These are phyloP conservation scores for Trematocara macrostoma DNA, from an alignment of 2,113 vertebrate species.

Conservation along the genomic window DNA sequence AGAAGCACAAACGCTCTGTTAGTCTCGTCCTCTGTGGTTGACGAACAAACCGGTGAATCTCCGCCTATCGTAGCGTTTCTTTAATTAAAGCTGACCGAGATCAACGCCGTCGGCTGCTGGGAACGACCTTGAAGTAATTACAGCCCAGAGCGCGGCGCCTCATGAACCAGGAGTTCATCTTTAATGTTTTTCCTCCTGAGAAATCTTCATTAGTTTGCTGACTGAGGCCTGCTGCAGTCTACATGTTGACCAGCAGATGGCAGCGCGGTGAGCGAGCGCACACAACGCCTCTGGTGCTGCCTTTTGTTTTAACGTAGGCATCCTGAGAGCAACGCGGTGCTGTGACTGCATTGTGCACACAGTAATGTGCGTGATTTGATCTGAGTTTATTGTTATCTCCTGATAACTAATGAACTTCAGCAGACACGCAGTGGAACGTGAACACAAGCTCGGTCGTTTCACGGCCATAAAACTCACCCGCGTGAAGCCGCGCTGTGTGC, in stretches of 20 bases:
- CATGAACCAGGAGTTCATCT: not conserved
- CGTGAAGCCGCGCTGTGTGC: not conserved
- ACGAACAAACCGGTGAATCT: not conserved
- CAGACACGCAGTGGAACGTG: not conserved
- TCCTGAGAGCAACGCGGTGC: constrained; percentile 2
- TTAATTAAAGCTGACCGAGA: not conserved
- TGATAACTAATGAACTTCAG: not conserved
- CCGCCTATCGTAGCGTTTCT: not conserved
- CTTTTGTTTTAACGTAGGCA: not conserved
- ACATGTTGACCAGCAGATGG: not conserved
- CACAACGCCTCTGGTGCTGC: not conserved
- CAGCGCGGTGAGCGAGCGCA: not conserved
- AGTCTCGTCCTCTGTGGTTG: not conserved
- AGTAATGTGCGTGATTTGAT: not conserved
- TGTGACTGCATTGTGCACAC: not conserved
- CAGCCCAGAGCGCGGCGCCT: not conserved
- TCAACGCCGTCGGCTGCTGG: not conserved
- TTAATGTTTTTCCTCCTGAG: not conserved
- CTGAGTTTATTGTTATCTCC: not conserved
- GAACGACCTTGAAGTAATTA: not conserved
- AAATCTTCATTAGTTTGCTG: not conserved
- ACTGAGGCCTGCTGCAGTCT: not conserved
- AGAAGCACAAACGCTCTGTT: not conserved
- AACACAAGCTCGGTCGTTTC: not conserved
- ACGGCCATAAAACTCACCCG: not conserved